Evolutionary conservation across 2,797 vertebrate species (phyloP).

Genomic region (Sylvilagus floridanus): DNA sequence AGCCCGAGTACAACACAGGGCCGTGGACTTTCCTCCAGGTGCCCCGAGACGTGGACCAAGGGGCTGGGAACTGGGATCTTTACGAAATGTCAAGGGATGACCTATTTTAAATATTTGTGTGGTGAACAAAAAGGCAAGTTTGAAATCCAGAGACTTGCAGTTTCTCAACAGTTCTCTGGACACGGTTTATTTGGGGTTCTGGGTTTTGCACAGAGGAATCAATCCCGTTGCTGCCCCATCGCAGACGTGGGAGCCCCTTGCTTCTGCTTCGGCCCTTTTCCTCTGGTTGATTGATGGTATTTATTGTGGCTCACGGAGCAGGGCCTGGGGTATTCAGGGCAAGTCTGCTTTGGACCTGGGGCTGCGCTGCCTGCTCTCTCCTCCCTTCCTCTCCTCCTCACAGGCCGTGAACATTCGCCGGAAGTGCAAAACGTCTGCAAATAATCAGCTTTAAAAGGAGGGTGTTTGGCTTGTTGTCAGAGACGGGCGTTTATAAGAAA

Average conservation of each 20-base stretch:
- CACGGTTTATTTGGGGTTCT: not conserved
- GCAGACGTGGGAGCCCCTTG: not conserved
- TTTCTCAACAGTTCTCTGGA: conserved; percentile 40
- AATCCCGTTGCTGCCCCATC: not conserved
- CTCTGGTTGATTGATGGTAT: not conserved
- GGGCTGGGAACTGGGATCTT: not conserved
- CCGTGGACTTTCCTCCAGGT: too few relatives aligned
- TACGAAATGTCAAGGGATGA: not conserved
- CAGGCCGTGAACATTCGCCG: not conserved
- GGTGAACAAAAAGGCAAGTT: not conserved
- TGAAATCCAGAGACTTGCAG: conserved; percentile 10
- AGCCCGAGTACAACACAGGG: too few relatives aligned
- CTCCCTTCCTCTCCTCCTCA: not conserved
- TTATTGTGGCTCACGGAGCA: not conserved
- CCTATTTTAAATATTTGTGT: not conserved
- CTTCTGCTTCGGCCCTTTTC: not conserved
- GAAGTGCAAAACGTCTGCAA: not conserved
- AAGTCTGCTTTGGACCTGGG: not conserved
- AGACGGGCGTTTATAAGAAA: not conserved
- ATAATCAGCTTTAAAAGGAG: not conserved
- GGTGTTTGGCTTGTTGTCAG: not conserved
- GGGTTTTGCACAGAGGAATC: not conserved
- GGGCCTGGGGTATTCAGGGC: not conserved
- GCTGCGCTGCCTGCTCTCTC: not conserved
- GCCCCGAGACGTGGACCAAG: too few relatives aligned